Percentiles rank a stretch among this genome's conserved stretches.
Conservation (phyloP, 2,888 invertebrate genomes). For the Euplagia quadripunctaria region DNA sequence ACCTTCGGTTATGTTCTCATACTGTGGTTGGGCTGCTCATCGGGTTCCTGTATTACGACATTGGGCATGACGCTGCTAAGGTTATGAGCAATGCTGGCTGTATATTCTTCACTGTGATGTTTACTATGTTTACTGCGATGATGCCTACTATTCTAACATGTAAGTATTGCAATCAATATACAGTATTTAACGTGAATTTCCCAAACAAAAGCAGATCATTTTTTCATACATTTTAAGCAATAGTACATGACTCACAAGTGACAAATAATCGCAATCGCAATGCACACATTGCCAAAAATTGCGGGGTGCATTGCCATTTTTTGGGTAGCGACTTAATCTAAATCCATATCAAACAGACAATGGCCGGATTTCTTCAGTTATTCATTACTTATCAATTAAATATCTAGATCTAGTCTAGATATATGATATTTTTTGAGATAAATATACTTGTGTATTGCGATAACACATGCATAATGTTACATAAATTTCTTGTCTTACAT, state of each 20-base stretch:
- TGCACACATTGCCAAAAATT: no score
- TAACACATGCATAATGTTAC: no score
- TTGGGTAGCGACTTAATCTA: no score
- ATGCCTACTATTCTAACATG: slow-evolving; percentile 99
- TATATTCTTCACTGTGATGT: slow-evolving; percentile 98
- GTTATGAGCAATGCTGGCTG: slow-evolving; percentile 98
- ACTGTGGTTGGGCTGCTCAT: slow-evolving; percentile 96
- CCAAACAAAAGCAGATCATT: no score
- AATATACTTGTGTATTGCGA: no score
- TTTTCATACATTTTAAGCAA: no score
- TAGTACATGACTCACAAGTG: no score
- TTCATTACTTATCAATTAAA: not conserved
- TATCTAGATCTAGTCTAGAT: not conserved
- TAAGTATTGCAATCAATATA: slow-evolving; percentile 85
- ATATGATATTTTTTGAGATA: not conserved
- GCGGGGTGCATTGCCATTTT: not conserved
- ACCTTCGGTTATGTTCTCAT: slow-evolving; percentile 95
- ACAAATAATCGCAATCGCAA: no score
- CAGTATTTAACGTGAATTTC: not conserved
- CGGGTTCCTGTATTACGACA: slow-evolving; percentile 97
- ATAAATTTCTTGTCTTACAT: no score
- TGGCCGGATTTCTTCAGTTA: not conserved
- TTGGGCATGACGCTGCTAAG: slow-evolving; percentile 97
- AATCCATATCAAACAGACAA: not conserved
- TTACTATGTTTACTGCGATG: slow-evolving; percentile 99